Conservation (phyloP, 2,113 vertebrate species). For the Tauraco erythrolophus region DNA sequence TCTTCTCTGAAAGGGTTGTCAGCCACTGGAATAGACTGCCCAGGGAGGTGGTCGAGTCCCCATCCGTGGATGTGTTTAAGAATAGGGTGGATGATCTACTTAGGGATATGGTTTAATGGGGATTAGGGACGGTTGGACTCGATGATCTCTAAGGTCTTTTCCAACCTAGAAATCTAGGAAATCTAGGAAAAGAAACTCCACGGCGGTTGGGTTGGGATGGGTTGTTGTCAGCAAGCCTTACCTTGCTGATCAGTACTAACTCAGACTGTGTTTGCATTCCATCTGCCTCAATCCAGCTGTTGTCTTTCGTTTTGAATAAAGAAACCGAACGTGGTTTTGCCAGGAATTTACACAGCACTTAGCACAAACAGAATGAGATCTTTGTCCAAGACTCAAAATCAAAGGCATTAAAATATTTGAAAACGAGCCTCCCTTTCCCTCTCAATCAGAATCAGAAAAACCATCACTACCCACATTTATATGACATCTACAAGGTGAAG, state of each 20-base stretch:
- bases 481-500: neutral
- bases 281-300: neutral
- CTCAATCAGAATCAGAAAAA: neutral
- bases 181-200: no score
- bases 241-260: neutral
- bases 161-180: no score
- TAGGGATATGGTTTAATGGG: no score
- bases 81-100: no score
- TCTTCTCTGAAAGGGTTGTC: no score
- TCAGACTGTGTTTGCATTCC: neutral
- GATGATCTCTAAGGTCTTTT: no score
- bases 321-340: neutral
- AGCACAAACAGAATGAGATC: neutral
- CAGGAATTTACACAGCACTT: neutral
- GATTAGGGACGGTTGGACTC: no score
- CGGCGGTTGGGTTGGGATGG: accelerated
- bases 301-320: neutral
- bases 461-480: accelerated
- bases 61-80: no score
- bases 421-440: neutral
- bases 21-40: no score
- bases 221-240: neutral
- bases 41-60: no score
- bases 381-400: neutral
- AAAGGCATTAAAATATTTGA: neutral